Evolutionary conservation across 1,140 invertebrate genomes (phyloP), one percentile per base, ranked within the genome.

Genomic region (Hetaerina americana): DNA sequence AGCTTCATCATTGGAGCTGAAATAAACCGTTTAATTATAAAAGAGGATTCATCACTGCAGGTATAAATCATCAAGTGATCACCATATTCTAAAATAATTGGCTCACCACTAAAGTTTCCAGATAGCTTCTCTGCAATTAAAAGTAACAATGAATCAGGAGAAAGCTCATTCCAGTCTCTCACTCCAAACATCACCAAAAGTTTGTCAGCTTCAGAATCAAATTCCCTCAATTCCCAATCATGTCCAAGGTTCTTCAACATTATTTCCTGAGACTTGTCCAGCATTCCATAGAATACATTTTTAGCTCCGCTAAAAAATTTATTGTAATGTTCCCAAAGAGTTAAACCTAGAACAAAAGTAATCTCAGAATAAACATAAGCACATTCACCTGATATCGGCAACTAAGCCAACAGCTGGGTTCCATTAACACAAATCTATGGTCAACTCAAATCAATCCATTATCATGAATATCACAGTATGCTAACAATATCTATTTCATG

Each of bases 221-320:
- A 79, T 69, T 79, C 73, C 15, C 79, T 72, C 1, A 88, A 76
- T 78, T 88, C 86, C 5, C 74, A 76, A 69, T 82, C 75, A 71
- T 85, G 82, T 0, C 81, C 87, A 67, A 89, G 79, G 76, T 89
- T 89, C 76, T 89, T 89, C 2, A 89, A 70, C 2, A 87, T 78
- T 10, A 87, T 78, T 69, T 80, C 76, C 26, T 71, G 73, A 57
- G 40, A 57, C 40, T 18, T 57, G 26, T 74, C 72, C 1, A 78
- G 78, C 27, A 73, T 75, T 6, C 81, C 87, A 74, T 82, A 85
- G 76, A 83, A 87, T 0, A 89, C 82, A 79, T 89, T 89, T 80
- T 88, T 89, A 18, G 81, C 73, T 75, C 84, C 85, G 0, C 87
- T 77, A 31, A 83, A 77, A 77, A 86, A 83, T 57, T 82, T 78